Evolutionary conservation across 2,888 invertebrate genomes (phyloP).

Genomic region (Augochlorella aurata): DNA sequence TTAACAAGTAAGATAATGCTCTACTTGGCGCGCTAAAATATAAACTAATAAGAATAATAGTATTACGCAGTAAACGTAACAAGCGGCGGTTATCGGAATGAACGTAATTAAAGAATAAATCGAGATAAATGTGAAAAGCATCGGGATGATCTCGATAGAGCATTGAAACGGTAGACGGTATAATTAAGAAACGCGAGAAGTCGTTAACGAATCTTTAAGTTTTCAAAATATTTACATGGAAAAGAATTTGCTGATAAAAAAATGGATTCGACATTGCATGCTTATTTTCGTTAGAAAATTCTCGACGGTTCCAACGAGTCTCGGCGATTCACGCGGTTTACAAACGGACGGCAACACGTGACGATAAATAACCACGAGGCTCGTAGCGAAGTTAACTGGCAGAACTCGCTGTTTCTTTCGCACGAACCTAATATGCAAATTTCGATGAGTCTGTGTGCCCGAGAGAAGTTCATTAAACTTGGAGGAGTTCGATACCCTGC

Average conservation of each 20-base stretch:
- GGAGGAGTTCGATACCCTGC: constrained; percentile 46
- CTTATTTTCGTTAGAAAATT: background rate
- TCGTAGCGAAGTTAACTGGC: background rate
- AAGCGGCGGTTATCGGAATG: background rate
- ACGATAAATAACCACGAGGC: background rate
- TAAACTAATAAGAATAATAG: background rate
- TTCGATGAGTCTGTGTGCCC: constrained; percentile 17
- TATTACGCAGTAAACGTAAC: background rate
- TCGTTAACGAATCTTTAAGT: background rate
- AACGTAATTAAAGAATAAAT: background rate
- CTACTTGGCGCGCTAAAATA: background rate
- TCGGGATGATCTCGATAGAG: background rate
- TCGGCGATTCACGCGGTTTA: background rate
- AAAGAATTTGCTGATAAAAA: background rate
- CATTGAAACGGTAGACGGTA: background rate
- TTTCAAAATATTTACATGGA: background rate
- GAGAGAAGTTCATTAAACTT: constrained; percentile 49
- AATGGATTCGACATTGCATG: background rate
- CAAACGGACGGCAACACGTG: background rate
- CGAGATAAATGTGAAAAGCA: background rate
- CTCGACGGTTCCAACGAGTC: background rate
- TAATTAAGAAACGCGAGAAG: background rate
- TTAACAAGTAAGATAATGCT: background rate
- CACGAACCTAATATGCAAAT: constrained; percentile 34
- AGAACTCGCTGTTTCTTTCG: background rate